phyloP scores from a whole-genome alignment of 2,113 vertebrate genomes.

The Periophthalmodon schlosseri region DNA sequence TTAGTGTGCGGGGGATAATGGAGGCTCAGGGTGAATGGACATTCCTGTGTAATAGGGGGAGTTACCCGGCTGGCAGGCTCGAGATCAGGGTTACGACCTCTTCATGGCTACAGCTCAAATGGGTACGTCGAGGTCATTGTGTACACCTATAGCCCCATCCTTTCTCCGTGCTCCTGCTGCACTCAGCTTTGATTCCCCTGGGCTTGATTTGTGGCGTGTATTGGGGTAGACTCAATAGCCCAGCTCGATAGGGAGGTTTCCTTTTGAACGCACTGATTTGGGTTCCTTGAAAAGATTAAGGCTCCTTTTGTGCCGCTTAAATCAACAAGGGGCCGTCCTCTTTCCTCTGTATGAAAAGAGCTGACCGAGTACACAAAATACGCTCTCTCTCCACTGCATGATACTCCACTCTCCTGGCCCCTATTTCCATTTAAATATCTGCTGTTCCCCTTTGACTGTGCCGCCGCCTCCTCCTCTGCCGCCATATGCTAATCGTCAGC shows the following conservation, averaged over 20 bases:
- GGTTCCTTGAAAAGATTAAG: constrained; percentile 96
- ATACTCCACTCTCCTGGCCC: constrained; percentile 87
- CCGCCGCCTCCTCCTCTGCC: constrained; percentile 82
- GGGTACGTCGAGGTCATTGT: constrained; percentile 62
- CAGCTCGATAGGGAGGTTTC: constrained; percentile 88
- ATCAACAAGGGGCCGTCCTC: constrained; percentile 91
- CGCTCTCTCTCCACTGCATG: constrained; percentile 80
- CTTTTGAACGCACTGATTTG: constrained; percentile 86
- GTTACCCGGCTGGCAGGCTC: constrained; percentile 64
- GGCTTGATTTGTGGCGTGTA: constrained; percentile 88
- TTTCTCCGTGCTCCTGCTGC: constrained; percentile 16
- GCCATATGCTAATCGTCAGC: constrained; percentile 89
- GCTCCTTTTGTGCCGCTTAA: constrained; percentile 89
- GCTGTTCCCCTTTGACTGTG: constrained; percentile 69
- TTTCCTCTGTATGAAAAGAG: constrained; percentile 70
- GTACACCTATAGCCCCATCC: not conserved
- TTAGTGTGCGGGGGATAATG: constrained; percentile 70
- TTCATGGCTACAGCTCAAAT: constrained; percentile 62
- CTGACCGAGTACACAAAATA: constrained; percentile 90
- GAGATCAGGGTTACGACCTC: constrained; percentile 68
- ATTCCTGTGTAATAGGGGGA: constrained; percentile 73
- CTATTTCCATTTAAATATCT: constrained; percentile 95
- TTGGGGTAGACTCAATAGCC: constrained; percentile 80
- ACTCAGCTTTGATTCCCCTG: constrained; percentile 84
- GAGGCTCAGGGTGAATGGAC: constrained; percentile 72